Conservation (phyloP, 2,797 vertebrate species). For the Poecilia gillii region DNA sequence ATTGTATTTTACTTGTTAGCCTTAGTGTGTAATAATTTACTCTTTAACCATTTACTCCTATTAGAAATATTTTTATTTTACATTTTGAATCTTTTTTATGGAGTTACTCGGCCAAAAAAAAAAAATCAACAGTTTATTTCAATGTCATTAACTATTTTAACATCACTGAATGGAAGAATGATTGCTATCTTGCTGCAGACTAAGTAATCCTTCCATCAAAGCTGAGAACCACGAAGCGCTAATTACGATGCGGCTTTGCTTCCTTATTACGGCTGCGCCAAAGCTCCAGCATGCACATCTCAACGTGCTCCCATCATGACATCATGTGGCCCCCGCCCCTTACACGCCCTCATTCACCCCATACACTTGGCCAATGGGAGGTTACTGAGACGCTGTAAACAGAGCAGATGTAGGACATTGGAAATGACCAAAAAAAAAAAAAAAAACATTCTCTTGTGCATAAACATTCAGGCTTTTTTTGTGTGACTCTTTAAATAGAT, state of each 20-base stretch:
- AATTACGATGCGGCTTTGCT: slow-evolving; percentile 25
- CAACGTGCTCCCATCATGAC: slow-evolving; percentile 70
- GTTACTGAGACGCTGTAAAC: slow-evolving; percentile 56
- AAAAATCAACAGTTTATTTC: not conserved
- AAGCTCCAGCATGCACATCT: slow-evolving; percentile 54
- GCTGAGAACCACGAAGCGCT: not conserved
- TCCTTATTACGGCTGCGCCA: slow-evolving; percentile 54
- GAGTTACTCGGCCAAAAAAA: not conserved
- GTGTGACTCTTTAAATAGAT: not conserved
- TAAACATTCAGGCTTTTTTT: not conserved
- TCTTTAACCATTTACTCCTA: not conserved
- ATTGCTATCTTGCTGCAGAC: not conserved
- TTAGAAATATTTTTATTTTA: not conserved
- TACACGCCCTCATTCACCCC: slow-evolving; percentile 1
- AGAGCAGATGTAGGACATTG: slow-evolving; percentile 58
- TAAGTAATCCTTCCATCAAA: not conserved
- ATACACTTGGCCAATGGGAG: slow-evolving; percentile 70
- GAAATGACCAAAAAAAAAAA: not conserved
- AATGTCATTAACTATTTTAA: not conserved
- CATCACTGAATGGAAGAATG: not conserved
- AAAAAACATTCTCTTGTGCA: not conserved
- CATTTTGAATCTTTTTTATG: not conserved
- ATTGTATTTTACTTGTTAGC: too few species aligned
- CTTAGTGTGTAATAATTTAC: not conserved
- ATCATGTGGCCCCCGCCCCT: slow-evolving; percentile 40